These are phyloP conservation scores for Psephotus haematonotus DNA, from an alignment of 2,113 vertebrate genomes.

Conservation along the genomic window DNA sequence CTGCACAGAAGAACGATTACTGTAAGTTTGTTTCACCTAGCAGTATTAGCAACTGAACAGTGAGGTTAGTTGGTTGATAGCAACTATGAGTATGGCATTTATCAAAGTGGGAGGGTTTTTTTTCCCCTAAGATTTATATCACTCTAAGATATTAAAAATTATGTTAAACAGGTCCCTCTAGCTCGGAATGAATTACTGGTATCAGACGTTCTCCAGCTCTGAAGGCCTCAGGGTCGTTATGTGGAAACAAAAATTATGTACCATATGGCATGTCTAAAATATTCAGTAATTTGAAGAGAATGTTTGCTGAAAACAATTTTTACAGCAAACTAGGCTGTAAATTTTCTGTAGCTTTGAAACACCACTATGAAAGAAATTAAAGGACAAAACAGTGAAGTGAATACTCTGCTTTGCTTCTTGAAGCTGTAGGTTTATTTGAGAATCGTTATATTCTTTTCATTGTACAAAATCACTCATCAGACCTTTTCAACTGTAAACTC, in stretches of 20 bases:
- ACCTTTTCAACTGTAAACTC: not conserved
- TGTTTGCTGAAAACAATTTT: slow-evolving; percentile 39
- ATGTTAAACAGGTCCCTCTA: not conserved
- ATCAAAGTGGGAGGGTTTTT: not conserved
- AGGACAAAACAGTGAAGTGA: not conserved
- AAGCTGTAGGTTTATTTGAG: not conserved
- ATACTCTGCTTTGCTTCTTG: not conserved
- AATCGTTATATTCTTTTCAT: not conserved
- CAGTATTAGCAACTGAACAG: not conserved
- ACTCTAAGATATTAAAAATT: not conserved
- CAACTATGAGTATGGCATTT: not conserved
- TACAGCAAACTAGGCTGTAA: not conserved
- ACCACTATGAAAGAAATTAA: not conserved
- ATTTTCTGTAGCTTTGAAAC: slow-evolving; percentile 30
- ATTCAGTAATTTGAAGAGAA: not conserved
- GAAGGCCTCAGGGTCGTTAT: not conserved
- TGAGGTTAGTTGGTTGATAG: not conserved
- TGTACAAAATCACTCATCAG: not conserved
- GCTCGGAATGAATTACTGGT: not conserved
- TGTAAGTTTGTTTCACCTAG: not conserved
- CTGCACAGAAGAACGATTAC: not conserved
- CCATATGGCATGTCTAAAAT: slow-evolving; percentile 31
- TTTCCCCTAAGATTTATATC: not conserved
- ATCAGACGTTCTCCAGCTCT: not conserved
- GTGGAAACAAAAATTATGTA: slow-evolving; percentile 4